phyloP scores from a whole-genome alignment of 2,113 vertebrate genomes.

The Podilymbus podiceps region DNA sequence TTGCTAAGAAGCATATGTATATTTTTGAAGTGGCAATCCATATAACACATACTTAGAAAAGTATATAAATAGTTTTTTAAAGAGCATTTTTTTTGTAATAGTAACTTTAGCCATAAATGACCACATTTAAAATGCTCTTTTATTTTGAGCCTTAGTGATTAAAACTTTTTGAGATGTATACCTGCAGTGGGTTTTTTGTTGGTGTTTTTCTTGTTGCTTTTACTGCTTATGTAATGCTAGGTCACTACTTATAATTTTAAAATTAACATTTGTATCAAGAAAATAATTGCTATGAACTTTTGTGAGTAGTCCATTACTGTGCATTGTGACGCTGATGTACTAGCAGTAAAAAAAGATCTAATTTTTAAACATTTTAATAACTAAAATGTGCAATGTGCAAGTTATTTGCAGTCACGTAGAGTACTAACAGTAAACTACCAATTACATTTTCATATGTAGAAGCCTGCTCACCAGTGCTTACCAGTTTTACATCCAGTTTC shows the following conservation, averaged over 20 bases:
- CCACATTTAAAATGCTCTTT: neutral
- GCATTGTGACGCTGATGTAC: neutral
- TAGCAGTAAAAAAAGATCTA: slow-evolving; percentile 3
- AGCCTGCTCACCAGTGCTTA: slow-evolving; percentile 23
- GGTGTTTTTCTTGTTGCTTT: neutral
- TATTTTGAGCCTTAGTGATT: slow-evolving; percentile 2
- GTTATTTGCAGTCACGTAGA: neutral
- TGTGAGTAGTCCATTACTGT: neutral
- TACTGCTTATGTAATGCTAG: neutral
- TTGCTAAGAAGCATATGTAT: neutral
- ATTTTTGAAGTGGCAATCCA: neutral
- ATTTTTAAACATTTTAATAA: slow-evolving; percentile 45
- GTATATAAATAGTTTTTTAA: neutral
- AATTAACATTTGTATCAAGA: slow-evolving; percentile 45
- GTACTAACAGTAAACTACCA: slow-evolving; percentile 10
- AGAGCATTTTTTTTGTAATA: neutral
- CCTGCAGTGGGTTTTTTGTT: neutral
- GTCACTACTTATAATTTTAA: slow-evolving; percentile 25
- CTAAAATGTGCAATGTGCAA: neutral
- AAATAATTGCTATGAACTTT: slow-evolving; percentile 39
- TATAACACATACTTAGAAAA: neutral
- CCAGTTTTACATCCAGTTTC: slow-evolving; percentile 54
- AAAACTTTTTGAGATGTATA: neutral
- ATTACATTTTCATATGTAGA: slow-evolving; percentile 50
- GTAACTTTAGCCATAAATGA: neutral